A percentile compares a stretch with the other conserved stretches of the same genome.
Evolutionary conservation across 2,888 invertebrate genomes (phyloP).

Genomic region (Scaptomyza polygonia): DNA sequence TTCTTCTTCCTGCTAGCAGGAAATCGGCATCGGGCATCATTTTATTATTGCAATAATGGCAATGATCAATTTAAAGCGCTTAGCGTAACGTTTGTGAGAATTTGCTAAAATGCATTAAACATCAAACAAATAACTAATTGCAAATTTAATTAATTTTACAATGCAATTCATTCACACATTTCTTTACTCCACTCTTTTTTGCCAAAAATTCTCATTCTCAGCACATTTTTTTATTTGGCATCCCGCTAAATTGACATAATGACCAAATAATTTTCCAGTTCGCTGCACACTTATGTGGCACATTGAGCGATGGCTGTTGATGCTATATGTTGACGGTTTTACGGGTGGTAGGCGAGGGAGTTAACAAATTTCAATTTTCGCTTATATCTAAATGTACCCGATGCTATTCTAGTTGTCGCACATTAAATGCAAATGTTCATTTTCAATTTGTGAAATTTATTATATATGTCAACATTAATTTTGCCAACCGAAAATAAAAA

Average conservation of each 20-base stretch:
- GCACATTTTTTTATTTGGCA: conserved; percentile 9
- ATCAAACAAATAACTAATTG: conserved; percentile 30
- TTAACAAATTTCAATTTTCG: too few species aligned
- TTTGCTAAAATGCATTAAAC: too few species aligned
- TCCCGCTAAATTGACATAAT: conserved; percentile 73
- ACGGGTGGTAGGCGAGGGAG: too few species aligned
- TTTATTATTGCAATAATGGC: conserved; percentile 25
- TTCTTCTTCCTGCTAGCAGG: too few species aligned
- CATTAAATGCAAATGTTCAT: conserved; percentile 71
- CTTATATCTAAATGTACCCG: too few species aligned
- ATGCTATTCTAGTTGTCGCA: too few species aligned
- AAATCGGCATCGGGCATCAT: conserved; percentile 20
- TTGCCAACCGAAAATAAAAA: conserved; percentile 52
- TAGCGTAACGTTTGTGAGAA: conserved; percentile 11
- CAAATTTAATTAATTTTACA: conserved; percentile 72
- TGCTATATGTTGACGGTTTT: too few species aligned
- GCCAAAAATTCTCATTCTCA: not conserved
- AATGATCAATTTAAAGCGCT: conserved; percentile 45
- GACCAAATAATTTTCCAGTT: conserved; percentile 78
- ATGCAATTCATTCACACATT: conserved; percentile 25
- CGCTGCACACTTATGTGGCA: conserved; percentile 54
- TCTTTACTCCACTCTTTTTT: conserved; percentile 47
- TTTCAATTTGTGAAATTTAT: conserved; percentile 75
- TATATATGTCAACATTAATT: conserved; percentile 75
- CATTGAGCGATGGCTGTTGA: too few species aligned